Base-by-base conservation (phyloP, 2,888 invertebrate species). In the Hetaerina titia region DNA sequence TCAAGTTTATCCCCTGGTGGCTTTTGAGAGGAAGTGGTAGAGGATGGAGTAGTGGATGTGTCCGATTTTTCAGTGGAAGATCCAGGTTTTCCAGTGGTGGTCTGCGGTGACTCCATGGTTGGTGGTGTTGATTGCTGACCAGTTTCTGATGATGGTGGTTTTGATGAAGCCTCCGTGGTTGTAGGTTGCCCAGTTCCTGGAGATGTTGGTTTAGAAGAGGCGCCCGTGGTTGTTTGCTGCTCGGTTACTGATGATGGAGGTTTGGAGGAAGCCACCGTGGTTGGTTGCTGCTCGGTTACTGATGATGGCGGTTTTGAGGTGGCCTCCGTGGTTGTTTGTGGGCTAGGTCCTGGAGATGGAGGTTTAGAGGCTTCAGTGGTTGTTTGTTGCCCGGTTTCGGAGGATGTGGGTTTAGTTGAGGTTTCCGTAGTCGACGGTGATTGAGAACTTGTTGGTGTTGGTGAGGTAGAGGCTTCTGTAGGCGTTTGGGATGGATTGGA, bases 1-100 rank as follows among this genome's bases (percentile, higher is more conserved):
- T 97, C 96, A 95, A 98, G 95, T 60, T 95, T 94, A 19, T 95
- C 95, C 17, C 94, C 69, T 0, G 89, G n/a, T 56, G 74, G 89
- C 64, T n/a, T n/a, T 25, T 64, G 45, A 7, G 88, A 95, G 56
- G 89, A 90, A 89, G 95, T 89, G 90, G 94, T 95, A 95, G 95
- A 95, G 69, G 95, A 60, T 45, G 94, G 95, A 95, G 95, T 95
- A 94, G 13, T 95, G 74, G 92, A 89, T 56, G 63, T 95, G 9
- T 92, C 60, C 5, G 95, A 94, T 11, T 90, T 57, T 25, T 95
- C 89, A 25, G 74, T 57, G 60, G 15, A 95, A 58, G 90, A 92
- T 45, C 45, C 95, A 13, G 95, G 69, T 7, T 81, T 92, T 11
- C 89, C 25, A 95, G 64, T 63, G 6, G 56, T 69, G n/a, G 64